Evolutionary conservation across 2,797 vertebrate species (phyloP), one percentile per base, ranked within the genome.

Genomic region (Thripadectes ignobilis): DNA sequence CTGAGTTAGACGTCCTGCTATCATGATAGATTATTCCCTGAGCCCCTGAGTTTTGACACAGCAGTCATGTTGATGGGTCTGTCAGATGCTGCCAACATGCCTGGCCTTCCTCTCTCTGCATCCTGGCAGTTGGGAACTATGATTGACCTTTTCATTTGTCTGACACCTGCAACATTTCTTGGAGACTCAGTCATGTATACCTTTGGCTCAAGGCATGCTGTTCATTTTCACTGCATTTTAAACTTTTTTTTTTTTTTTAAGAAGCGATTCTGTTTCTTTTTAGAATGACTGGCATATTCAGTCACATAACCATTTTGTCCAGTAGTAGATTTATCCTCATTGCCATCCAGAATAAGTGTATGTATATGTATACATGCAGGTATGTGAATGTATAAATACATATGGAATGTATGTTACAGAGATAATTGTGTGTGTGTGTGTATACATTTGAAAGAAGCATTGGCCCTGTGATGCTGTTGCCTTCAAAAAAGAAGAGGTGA

Each of bases 71-170:
- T 12, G 38, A 61, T 9, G 75, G 15, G 17, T 24, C 26, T 54
- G 17, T 23, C 22, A 49, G 45, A 63, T 85, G 23, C 32, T 61
- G n/a, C 4, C 3, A 29, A 32, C 1, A 1, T 29, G 26, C 23
- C 52, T 54, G 39, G 20, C 32, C 34, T 54, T 77, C 18, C n/a
- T 77, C 5, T 2, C 27, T 48, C 57, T 52, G 34, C 32, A 49
- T 58, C 34, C 49, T 29, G 30, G 8, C 26, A 75, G 18, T 0
- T 0, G 14, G 23, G 26, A 82, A 9, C 8, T 58, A 3, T 27
- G 23, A 46, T 1, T 1, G 0, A 52, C 38, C 5, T 72, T 62
- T 54, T 26, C 1, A 2, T 52, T 61, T 71, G 21, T 66, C 45
- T 54, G 29, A 38, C 1, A 4, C 9, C 10, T 29, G 3, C 13